phyloP scores from a whole-genome alignment of 2,888 invertebrate genomes.

The Scaeva pyrastri region DNA sequence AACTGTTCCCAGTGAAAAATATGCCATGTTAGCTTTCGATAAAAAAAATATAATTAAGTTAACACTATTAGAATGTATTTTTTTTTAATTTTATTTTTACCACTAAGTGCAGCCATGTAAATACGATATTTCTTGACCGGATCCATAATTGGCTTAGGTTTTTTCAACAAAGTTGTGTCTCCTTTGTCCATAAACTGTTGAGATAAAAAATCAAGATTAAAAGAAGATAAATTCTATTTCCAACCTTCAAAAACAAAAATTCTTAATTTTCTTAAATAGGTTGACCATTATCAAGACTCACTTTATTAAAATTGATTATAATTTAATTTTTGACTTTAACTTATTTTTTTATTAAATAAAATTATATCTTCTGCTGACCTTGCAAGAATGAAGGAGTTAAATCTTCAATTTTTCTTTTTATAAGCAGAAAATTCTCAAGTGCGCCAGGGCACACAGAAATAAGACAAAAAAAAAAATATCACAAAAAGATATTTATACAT shows the following conservation, averaged over 20 bases:
- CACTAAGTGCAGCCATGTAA: constrained; percentile 32
- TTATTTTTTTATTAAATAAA: not conserved
- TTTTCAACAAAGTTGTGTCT: not conserved
- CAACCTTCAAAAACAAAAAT: no score
- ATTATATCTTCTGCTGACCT: not conserved
- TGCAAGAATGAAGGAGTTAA: not conserved
- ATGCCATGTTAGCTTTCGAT: constrained; percentile 26
- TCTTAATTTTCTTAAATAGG: no score
- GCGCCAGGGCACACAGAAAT: not conserved
- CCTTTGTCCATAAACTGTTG: constrained; percentile 3
- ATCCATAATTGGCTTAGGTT: not conserved
- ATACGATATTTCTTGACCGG: constrained; percentile 21
- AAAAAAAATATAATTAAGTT: not conserved
- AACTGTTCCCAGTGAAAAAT: constrained; percentile 16
- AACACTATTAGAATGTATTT: no score
- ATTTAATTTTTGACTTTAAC: not conserved
- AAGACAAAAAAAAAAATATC: not conserved
- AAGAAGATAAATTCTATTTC: no score
- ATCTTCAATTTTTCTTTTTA: not conserved
- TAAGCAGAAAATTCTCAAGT: not conserved
- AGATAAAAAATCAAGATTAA: no score
- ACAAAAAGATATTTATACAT: no score
- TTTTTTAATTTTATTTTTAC: not conserved
- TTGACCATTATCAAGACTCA: no score
- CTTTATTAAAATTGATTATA: no score